Evolutionary conservation across 2,888 invertebrate genomes (phyloP), one percentile per base, ranked within the genome.

Genomic region (Danaus chrysippus): DNA sequence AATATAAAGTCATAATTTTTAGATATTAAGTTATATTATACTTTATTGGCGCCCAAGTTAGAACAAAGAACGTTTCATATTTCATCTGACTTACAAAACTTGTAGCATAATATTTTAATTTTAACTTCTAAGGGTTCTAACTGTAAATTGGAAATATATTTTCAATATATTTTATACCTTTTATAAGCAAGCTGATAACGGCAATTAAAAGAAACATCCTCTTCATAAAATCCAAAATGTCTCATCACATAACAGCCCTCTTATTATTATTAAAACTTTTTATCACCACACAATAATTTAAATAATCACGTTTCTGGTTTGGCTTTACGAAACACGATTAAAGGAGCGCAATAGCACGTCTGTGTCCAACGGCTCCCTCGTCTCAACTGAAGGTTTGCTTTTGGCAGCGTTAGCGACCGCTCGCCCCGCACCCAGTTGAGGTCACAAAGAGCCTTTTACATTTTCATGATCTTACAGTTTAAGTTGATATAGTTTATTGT

Each of bases 181-280:
- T 84, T 72, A 88, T 77, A 74, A 89, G 80, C 75, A 90, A 82
- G 77, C 83, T 82, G 74, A 88, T 70, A 70, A 87, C 75, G 70
- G 78, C 77, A 70, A 87, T 77, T 77, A 83, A 75, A 78, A 87
- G 74, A 82, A 86, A 85, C 89, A 90, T 90, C 87, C 87, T 88
- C 78, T 81, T 78, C 71, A 77, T 72, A 77, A 77, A 78, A 72
- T 76, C 76, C 73, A 71, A 80, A 79, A 76, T 77, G 79, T 84
- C 79, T 76, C 79, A 81, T 84, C 84, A 86, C 87, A 82, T 78
- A 86, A 87, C 86, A 79, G 71, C 69, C 68, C 70, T 76, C 75
- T 71, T 72, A 64, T 69, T 58, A 44, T 42, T 54, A 43, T 10
- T 10, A 19, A 23, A 13, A 72, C 68, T 70, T 73, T 69, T 71